Percentiles rank a stretch among this genome's conserved stretches.
These are phyloP conservation scores for Sylvia borin DNA, from an alignment of 2,797 vertebrate genomes.

Conservation along the genomic window DNA sequence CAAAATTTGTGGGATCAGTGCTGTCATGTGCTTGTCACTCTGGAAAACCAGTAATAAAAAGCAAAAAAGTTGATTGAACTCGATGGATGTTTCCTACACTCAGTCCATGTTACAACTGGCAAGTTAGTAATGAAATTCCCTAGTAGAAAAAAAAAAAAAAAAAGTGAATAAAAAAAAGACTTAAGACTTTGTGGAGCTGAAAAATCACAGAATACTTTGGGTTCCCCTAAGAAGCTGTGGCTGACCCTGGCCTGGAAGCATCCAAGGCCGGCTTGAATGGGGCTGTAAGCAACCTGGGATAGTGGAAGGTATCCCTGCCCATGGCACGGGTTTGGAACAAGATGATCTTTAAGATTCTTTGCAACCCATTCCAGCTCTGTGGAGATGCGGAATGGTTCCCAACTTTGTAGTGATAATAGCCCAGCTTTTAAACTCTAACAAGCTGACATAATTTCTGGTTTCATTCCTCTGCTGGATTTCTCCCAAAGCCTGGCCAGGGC, in stretches of 20 bases:
- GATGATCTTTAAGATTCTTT: not conserved
- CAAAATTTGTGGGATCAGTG: not conserved
- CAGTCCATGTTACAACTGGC: not conserved
- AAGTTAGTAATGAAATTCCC: not conserved
- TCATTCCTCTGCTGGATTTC: not conserved
- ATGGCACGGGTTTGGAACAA: not conserved
- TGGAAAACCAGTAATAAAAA: not conserved
- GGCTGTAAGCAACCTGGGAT: not conserved
- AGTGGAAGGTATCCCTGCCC: not conserved
- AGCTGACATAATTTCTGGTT: not conserved
- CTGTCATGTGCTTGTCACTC: not conserved
- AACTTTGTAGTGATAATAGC: not conserved
- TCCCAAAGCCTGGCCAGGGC: not conserved
- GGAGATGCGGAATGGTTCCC: not conserved
- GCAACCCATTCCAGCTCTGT: not conserved
- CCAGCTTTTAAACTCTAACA: not conserved
- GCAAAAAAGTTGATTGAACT: not conserved
- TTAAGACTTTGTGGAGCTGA: not conserved
- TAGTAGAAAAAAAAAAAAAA: not conserved
- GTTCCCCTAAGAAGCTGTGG: not conserved
- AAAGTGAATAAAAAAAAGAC: not conserved
- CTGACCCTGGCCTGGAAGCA: not conserved
- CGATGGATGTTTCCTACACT: not conserved
- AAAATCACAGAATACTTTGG: not conserved
- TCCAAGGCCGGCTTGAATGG: not conserved